Evolutionary conservation across 1,140 invertebrate genomes (phyloP).

Genomic region (Meloidogyne floridensis): DNA sequence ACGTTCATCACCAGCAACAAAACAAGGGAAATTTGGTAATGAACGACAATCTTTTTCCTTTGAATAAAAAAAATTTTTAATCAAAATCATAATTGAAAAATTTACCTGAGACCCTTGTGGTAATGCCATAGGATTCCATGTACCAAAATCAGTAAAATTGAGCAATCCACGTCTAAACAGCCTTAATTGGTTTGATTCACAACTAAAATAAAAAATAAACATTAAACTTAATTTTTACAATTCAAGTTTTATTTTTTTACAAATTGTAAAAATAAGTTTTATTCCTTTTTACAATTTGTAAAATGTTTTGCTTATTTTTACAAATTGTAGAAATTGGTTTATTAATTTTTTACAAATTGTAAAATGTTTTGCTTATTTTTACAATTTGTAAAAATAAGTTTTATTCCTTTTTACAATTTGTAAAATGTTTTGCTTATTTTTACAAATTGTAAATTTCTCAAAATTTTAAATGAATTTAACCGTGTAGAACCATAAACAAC

Average conservation of each 20-base stretch:
- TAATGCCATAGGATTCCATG: conserved; percentile 43
- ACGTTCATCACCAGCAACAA: conserved; percentile 56
- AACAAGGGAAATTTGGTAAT: conserved; percentile 46
- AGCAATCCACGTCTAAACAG: conserved; percentile 55
- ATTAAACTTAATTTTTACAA: too few relatives aligned
- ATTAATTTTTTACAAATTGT: too few relatives aligned
- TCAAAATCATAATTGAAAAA: not conserved
- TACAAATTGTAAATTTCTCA: not conserved
- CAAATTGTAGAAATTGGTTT: too few relatives aligned
- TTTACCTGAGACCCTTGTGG: conserved; percentile 42
- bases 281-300: too few relatives aligned
- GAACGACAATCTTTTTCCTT: conserved; percentile 57
- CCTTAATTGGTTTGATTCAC: conserved; percentile 72
- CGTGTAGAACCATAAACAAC: conserved; percentile 68
- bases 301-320: too few relatives aligned
- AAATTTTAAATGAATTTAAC: not conserved
- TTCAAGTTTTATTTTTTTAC: too few relatives aligned
- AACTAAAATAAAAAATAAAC: conserved; percentile 67
- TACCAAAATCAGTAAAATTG: conserved; percentile 57
- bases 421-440: too few relatives aligned
- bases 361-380: too few relatives aligned
- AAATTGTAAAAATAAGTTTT: too few relatives aligned
- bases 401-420: too few relatives aligned
- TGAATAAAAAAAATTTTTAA: not conserved
- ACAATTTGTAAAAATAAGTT: too few relatives aligned